Evolutionary conservation across 2,797 vertebrate species (phyloP), one percentile per base, ranked within the genome.

Genomic region (Botia almorhae): DNA sequence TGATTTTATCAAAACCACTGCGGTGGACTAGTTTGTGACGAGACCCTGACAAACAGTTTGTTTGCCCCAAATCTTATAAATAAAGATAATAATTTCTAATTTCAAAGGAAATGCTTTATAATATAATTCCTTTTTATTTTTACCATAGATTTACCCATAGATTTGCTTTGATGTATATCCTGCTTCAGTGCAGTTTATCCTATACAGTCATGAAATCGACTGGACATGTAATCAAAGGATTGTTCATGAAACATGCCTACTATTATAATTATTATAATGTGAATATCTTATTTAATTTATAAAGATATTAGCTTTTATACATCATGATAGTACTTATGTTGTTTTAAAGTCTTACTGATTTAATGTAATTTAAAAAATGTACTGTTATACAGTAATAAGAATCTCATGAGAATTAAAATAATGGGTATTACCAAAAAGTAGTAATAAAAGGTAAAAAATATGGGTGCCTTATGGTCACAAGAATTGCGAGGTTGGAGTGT

Each of bases 1-100:
- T 75, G 26, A 75, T 80, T 76, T 76, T 68, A 73, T 81, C 48
- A 76, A 72, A 80, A 74, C 60, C 70, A 6, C 21, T 13, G 21
- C 10, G 53, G 26, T 58, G 21, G 74, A 64, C 50, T 51, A 73
- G 60, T 23, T 69, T 51, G 19, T 39, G 16, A 29, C 36, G 61
- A 68, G 74, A 60, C 51, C 39, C 64, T 26, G 46, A 53, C 33
- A 69, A 19, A 58, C 71, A 39, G 36, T 77, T 72, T 67, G 23
- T 77, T 53, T 46, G 48, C 65, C 26, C 63, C 14, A 16, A 65
- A 69, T 26, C 67, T 23, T 69, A 58, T 29, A 64, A 51, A 67
- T 26, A 56, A 56, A 58, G 29, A 21, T 56, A 23, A 29, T 26
- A 26, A 26, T 26, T 26, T 26, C 23, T 26, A 26, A 26, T 26